phyloP scores from a whole-genome alignment of 2,113 vertebrate species.

The Leucoraja erinaceus region DNA sequence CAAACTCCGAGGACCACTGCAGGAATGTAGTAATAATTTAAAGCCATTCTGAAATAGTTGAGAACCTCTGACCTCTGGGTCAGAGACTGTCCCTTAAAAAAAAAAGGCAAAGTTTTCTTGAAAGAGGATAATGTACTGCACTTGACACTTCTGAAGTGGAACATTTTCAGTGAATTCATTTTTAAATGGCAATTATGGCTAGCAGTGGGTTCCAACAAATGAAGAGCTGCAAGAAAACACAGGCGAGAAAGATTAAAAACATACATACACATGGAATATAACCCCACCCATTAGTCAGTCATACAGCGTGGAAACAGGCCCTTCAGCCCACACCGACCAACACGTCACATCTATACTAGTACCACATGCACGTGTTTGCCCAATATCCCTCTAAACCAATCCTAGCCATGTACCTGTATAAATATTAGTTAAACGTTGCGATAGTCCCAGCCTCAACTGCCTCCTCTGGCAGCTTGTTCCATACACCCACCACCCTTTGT shows the following conservation, averaged over 20 bases:
- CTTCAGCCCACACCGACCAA: too few relatives aligned
- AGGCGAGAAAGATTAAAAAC: conserved; percentile 6
- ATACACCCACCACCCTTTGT: too few relatives aligned
- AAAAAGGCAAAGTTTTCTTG: conserved; percentile 10
- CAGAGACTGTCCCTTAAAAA: conserved; percentile 18
- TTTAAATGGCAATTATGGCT: conserved; percentile 37
- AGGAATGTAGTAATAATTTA: neutral
- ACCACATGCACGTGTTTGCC: too few relatives aligned
- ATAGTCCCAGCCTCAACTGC: too few relatives aligned
- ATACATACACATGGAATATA: too few relatives aligned
- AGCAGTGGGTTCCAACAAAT: conserved; percentile 38
- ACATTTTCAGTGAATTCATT: conserved; percentile 16
- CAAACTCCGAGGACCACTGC: conserved; percentile 1
- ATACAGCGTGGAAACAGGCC: too few relatives aligned
- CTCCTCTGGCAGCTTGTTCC: too few relatives aligned
- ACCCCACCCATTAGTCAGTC: too few relatives aligned
- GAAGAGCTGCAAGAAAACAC: conserved; percentile 33
- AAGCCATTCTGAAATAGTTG: conserved; percentile 12
- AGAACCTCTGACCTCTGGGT: neutral
- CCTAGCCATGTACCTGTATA: too few relatives aligned
- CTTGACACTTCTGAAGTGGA: conserved; percentile 35
- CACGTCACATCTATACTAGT: too few relatives aligned
- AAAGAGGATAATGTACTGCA: conserved; percentile 21
- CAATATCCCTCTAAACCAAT: too few relatives aligned
- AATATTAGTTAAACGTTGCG: too few relatives aligned